Evolutionary conservation across 37 sponge, comb jelly and placozoan genomes (phyloP), one percentile per base, ranked within the genome.

Genomic region (Crambe crambe): DNA sequence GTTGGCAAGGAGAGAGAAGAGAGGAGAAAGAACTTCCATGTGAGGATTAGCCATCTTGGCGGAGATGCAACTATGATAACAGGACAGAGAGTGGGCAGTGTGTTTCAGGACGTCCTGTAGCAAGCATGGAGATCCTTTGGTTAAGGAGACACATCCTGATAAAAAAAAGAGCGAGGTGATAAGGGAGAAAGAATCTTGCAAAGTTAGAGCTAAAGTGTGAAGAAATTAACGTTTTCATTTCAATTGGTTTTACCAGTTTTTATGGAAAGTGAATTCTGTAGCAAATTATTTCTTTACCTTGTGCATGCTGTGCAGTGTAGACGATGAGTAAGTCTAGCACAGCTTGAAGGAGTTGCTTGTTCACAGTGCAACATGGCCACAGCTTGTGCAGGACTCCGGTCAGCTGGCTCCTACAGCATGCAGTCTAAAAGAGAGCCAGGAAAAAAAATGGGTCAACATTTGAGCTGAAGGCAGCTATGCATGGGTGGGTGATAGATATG

Each of bases 1-100:
- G 66, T 85, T 93, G 36, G 85, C 58, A 22, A 93, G n/a, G 12
- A 93, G 80, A 9, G 81, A 42, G 72, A 93, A 89, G n/a, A 79
- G 20, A 15, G 86, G 67, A 20, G n/a, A 63, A 0, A 92, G 77
- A 6, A 80, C 74, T n/a, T 59, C 58, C 56, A 58, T 12, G 40
- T 78, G 81, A 25, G 77, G 81, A 44, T 42, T 83, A 3, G 37
- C 41, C 22, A 42, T 58, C 66, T 74, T 83, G 41, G 70, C 23
- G 9, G 80, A 21, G 20, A 68, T 35, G 20, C 80, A 79, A 30
- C 73, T 92, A n/a, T 44, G 29, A 57, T 87, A 58, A 58, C 66
- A 22, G 1, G 80, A 44, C 68, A 83, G 21, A 10, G 42, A 59
- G 57, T 51, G 74, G 22, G 70, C 29, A 25, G 82, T 67, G n/a